Conservation (phyloP, 2,888 invertebrate species). For the Balanococcus diminutus region DNA sequence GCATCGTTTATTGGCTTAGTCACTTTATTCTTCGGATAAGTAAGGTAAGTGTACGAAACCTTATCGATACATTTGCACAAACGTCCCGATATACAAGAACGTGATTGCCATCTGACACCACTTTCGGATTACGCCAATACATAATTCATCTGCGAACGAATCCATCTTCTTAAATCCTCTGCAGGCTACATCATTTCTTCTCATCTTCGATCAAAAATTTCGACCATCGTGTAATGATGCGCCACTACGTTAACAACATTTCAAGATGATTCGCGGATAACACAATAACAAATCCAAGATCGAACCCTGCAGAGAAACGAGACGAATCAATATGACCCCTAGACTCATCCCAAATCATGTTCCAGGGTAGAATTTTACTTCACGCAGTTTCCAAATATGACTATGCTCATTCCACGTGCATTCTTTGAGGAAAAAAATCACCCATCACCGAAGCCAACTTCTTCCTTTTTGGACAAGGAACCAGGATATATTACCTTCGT, state of each 20-base stretch:
- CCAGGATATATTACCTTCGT: neutral
- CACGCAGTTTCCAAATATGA: too few relatives aligned
- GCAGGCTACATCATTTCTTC: neutral
- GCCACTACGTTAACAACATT: neutral
- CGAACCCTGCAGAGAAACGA: neutral
- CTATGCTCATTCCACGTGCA: neutral
- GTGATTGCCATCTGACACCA: conserved; percentile 28
- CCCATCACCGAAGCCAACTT: neutral
- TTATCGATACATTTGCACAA: conserved; percentile 8
- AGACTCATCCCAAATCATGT: neutral
- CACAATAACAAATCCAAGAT: neutral
- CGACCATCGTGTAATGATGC: neutral
- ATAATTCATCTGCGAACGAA: neutral
- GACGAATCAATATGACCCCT: neutral
- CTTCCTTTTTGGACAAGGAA: neutral
- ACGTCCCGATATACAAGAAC: neutral
- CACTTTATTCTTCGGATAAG: neutral
- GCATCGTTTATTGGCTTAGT: neutral
- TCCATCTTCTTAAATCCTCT: neutral
- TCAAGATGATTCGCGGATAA: conserved; percentile 4
- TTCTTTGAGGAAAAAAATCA: neutral
- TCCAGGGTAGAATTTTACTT: neutral
- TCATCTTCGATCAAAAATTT: neutral
- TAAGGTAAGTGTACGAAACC: neutral
- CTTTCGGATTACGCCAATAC: neutral